Evolutionary conservation across 1,140 invertebrate species (phyloP).

Genomic region (Orchestia grillus): DNA sequence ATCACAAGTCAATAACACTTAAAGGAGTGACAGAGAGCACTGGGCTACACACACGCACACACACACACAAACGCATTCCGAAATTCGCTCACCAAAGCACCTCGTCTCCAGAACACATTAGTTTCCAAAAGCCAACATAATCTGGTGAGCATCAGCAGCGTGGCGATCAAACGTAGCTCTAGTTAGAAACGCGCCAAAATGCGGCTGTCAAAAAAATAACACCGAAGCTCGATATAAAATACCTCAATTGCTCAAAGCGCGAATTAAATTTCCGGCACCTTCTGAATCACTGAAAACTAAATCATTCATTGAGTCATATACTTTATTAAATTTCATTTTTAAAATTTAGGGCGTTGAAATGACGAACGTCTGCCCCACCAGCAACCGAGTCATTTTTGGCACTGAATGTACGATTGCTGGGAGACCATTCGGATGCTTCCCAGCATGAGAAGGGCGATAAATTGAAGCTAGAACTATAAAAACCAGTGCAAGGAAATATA

Average conservation of each 20-base stretch:
- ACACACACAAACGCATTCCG: conserved; percentile 6
- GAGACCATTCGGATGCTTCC: background rate
- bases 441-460: background rate
- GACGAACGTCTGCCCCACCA: background rate
- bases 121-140: background rate
- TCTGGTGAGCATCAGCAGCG: background rate
- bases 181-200: background rate
- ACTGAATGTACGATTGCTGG: background rate
- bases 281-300: background rate
- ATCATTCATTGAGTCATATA: background rate
- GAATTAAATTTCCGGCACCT: background rate
- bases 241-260: background rate
- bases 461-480: background rate
- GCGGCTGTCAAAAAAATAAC: background rate
- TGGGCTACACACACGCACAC: conserved; percentile 21
- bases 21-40: conserved; percentile 29
- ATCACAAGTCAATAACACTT: conserved; percentile 51
- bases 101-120: background rate
- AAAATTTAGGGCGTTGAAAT: background rate
- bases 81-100: background rate
- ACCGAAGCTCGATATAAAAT: background rate
- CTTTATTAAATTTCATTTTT: background rate
- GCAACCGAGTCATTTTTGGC: background rate
- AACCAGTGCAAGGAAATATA: background rate
- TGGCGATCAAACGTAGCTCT: background rate